These are phyloP conservation scores for Sabellastarte sp. DNA, from an alignment of 2,888 invertebrate genomes.

Conservation along the genomic window DNA sequence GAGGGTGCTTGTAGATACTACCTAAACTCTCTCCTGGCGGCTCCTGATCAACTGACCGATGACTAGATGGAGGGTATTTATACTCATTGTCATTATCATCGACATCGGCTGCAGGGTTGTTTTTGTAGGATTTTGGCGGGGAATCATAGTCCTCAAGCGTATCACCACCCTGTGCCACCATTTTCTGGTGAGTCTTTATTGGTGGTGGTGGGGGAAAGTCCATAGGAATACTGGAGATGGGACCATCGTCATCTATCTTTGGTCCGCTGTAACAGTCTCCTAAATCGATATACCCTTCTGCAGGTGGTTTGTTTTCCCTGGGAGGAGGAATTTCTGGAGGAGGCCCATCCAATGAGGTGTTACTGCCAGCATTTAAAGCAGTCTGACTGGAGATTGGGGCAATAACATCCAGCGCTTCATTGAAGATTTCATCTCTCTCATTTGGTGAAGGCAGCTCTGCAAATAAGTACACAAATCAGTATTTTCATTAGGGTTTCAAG, in stretches of 20 bases:
- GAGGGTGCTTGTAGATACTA: neutral
- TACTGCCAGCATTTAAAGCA: too few species aligned
- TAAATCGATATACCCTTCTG: constrained; percentile 10
- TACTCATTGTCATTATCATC: constrained; percentile 1
- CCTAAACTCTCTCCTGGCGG: too few species aligned
- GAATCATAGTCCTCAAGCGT: neutral
- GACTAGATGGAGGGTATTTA: neutral
- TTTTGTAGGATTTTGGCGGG: neutral
- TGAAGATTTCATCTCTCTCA: too few species aligned
- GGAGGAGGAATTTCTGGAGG: too few species aligned
- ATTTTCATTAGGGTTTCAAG: too few species aligned
- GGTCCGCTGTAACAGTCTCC: constrained; percentile 15
- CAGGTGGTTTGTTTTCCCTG: neutral
- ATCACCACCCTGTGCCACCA: too few species aligned
- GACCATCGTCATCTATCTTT: neutral
- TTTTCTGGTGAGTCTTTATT: neutral
- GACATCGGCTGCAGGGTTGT: neutral
- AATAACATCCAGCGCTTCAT: too few species aligned
- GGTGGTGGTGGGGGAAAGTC: neutral
- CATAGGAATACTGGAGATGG: neutral
- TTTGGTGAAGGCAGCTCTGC: too few species aligned
- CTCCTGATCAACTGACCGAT: neutral
- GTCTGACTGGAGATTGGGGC: too few species aligned
- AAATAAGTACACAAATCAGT: too few species aligned
- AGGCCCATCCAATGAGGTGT: too few species aligned